Percentiles rank a stretch among this genome's conserved stretches.
Evolutionary conservation across 2,113 vertebrate species (phyloP).

Genomic region (Blennius ocellaris): DNA sequence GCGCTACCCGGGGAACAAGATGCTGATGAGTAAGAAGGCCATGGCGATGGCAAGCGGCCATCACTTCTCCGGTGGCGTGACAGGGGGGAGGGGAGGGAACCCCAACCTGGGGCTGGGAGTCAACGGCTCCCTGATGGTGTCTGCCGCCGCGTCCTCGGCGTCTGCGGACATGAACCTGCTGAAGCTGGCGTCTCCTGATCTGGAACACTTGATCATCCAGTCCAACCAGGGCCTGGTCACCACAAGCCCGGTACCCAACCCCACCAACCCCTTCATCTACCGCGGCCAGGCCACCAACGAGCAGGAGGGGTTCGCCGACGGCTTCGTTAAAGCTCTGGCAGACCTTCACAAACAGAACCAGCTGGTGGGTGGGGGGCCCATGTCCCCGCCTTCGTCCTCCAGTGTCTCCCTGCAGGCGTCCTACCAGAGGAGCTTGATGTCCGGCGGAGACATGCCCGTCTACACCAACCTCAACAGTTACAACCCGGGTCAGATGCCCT

Average conservation of each 20-base stretch:
- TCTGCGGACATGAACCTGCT: slow-evolving; percentile 87
- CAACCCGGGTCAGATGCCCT: slow-evolving; percentile 57
- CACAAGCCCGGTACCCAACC: slow-evolving; percentile 71
- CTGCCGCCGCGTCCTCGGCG: slow-evolving; percentile 29
- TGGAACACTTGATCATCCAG: slow-evolving; percentile 94
- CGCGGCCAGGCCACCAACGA: slow-evolving; percentile 89
- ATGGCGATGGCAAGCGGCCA: slow-evolving; percentile 64
- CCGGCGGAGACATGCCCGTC: slow-evolving; percentile 81
- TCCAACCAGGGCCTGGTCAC: slow-evolving; percentile 91
- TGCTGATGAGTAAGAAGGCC: slow-evolving; percentile 80
- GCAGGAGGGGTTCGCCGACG: slow-evolving; percentile 93
- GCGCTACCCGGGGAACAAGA: slow-evolving; percentile 79
- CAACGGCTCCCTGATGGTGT: slow-evolving; percentile 47
- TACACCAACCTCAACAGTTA: slow-evolving; percentile 86
- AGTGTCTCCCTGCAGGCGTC: slow-evolving; percentile 51
- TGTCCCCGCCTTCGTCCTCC: slow-evolving; percentile 64
- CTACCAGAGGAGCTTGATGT: slow-evolving; percentile 71
- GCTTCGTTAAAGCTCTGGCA: slow-evolving; percentile 93
- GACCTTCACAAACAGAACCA: slow-evolving; percentile 97
- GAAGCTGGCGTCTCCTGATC: slow-evolving; percentile 90
- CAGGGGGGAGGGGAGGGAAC: slow-evolving; percentile 46
- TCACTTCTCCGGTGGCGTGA: slow-evolving; percentile 37
- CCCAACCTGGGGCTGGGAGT: slow-evolving; percentile 25
- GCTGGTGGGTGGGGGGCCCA: slow-evolving; percentile 72
- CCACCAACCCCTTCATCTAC: slow-evolving; percentile 87